Base-by-base conservation (phyloP, 2,888 invertebrate species). In the Pristionchus exspectatus region DNA sequence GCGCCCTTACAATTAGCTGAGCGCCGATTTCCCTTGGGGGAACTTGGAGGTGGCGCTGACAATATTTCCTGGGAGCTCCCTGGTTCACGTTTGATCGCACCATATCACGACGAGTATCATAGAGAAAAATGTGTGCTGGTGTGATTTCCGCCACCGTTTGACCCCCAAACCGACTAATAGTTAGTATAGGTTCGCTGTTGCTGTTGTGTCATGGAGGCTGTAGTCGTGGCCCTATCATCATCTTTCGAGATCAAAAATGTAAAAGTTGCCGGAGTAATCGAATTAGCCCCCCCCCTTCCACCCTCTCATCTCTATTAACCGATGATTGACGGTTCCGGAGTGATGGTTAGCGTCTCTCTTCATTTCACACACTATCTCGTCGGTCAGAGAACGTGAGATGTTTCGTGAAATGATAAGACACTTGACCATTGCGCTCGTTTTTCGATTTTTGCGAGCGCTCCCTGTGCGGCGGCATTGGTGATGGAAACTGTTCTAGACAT, bases 241-340 rank as follows among this genome's bases (percentile, higher is more conserved):
- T 50, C 21, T 2, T 1, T n/a, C 63, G 63, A 63, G 63, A 63
- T n/a, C 63, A 63, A 63, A 63, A 63, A 63, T 63, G 63, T n/a
- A n/a, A 63, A 63, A n/a, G 10, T 54, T 9, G 54, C 9, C n/a
- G n/a, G 2, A 54, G n/a, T 63, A 63, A 63, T 63, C 63, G 63
- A 63, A 63, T 63, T n/a, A 63, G 63, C n/a, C 18, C 3, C n/a
- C n/a, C n/a, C 54, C 54, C 54, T 18, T 2, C 63, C 63, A 63
- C 63, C 63, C 63, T 63, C 63, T 63, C 63, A 63, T 24, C 21
- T 24, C 63, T 63, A 63, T n/a, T 63, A 63, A 24, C 3, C 63
- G 63, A 63, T 63, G 63, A 63, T 63, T 63, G n/a, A n/a, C 63
- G 63, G 63, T 63, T 63, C 63, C 63, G 63, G 63, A n/a, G 63